These are phyloP conservation scores for Elgonia sp. DNA, from an alignment of 2,888 invertebrate genomes.

Conservation along the genomic window DNA sequence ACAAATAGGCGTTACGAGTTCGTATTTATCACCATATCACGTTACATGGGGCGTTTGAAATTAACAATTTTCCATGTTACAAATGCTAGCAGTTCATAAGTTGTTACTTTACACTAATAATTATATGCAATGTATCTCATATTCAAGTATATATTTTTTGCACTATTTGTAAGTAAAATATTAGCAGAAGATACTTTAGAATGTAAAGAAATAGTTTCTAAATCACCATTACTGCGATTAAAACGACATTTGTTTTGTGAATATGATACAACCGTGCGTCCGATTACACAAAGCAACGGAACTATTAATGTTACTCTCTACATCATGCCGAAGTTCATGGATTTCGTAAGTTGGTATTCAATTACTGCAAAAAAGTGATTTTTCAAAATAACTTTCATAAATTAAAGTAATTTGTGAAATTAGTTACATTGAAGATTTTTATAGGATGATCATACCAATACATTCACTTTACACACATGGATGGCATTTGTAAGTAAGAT, in stretches of 20 bases:
- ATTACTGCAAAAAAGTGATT: background rate
- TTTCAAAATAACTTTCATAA: background rate
- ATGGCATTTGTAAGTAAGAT: constrained; percentile 79
- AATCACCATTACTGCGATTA: constrained; percentile 84
- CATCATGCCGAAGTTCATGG: constrained; percentile 88
- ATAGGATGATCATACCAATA: constrained; percentile 78
- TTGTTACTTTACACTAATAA: background rate
- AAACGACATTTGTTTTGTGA: constrained; percentile 88
- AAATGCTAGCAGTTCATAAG: background rate
- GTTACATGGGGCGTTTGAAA: background rate
- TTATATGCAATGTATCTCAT: constrained; percentile 8
- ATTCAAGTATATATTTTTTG: background rate
- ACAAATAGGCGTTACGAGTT: background rate
- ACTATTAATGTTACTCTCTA: constrained; percentile 88
- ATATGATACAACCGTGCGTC: constrained; percentile 88
- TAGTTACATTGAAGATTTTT: too few species aligned
- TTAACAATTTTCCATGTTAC: background rate
- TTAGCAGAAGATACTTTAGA: constrained; percentile 30
- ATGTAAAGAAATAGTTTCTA: constrained; percentile 79
- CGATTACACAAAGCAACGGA: constrained; percentile 87
- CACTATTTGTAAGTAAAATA: background rate
- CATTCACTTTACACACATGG: constrained; percentile 81
- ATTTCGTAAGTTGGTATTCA: constrained; percentile 83
- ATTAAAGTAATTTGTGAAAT: too few species aligned
- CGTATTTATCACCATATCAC: background rate